These are phyloP conservation scores for Macrotrachela quadricornifera DNA, from an alignment of 1,140 invertebrate genomes.

Conservation along the genomic window DNA sequence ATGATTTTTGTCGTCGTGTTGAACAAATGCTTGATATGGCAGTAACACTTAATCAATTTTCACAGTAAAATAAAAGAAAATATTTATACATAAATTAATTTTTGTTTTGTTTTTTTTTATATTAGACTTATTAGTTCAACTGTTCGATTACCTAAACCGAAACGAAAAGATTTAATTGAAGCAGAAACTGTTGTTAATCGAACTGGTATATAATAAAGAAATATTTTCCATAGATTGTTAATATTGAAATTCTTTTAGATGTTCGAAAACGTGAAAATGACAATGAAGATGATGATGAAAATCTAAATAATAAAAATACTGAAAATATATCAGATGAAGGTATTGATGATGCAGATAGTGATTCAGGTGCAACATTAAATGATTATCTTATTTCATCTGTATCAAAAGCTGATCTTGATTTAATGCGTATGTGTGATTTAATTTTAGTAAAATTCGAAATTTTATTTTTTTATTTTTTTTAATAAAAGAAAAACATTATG, in stretches of 20 bases:
- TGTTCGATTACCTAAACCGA: slow-evolving; percentile 1
- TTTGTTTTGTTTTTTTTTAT: too few relatives aligned
- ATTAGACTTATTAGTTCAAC: background rate
- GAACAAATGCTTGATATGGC: slow-evolving; percentile 25
- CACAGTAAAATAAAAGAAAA: slow-evolving; percentile 5
- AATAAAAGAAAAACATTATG: slow-evolving; percentile 23
- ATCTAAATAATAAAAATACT: too few relatives aligned
- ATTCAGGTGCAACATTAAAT: too few relatives aligned
- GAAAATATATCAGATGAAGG: too few relatives aligned
- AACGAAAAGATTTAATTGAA: background rate
- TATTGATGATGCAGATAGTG: too few relatives aligned
- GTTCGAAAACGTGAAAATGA: too few relatives aligned
- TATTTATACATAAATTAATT: too few relatives aligned
- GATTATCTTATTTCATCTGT: background rate
- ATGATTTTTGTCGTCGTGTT: slow-evolving; percentile 22
- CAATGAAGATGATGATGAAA: too few relatives aligned
- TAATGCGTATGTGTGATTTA: slow-evolving; percentile 8
- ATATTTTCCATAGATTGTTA: too few relatives aligned
- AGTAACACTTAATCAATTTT: slow-evolving; percentile 25
- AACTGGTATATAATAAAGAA: too few relatives aligned
- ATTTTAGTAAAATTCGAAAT: background rate
- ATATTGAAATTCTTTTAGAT: too few relatives aligned
- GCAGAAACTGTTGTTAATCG: too few relatives aligned
- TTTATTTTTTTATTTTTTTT: background rate
- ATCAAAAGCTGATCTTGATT: slow-evolving; percentile 4